Base-by-base conservation (phyloP, 2,888 invertebrate genomes). In the Halocaridina rubra region DNA sequence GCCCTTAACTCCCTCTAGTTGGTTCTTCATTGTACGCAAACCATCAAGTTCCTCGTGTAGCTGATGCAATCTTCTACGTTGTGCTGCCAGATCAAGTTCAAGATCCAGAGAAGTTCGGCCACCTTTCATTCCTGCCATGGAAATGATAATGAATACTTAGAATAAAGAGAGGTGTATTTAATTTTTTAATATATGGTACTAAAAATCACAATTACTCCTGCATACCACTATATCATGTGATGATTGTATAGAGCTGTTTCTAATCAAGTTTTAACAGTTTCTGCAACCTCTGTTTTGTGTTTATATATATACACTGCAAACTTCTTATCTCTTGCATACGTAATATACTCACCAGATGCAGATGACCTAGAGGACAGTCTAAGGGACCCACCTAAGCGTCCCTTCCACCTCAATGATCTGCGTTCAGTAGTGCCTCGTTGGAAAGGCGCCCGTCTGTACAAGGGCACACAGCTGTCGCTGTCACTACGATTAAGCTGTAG, bases 401-500 rank as follows among this genome's bases (percentile, higher is more conserved):
- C 88, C 94, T 93, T 90, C 93, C 95, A 96, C 90, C 98, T 93
- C 80, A 98, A 92, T n/a, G 97, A 97, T 85, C 98, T 93, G 89
- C 98, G 93, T 91, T 98, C 97, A 24, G 96, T 93, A 24, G 97
- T 95, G 89, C 96, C 96, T 79, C 98, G 93, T 91, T 97, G 97
- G 92, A 98, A 98, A 69, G 97, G 96, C 88, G 88, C 88, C 81
- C 93, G 93, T 90, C 94, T 92, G 91, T 96, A 96, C 89, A 97
- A 93, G 61, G 97, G 97, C 96, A 98, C 98, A 61, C 97, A 97
- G 89, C 97, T 98, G 91, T 98, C 98, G 86, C 98, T 98, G 91
- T 98, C 98, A 90, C 98, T 98, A 89, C 98, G 94, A 91, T 98
- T 98, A 89, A 98, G 91, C 93, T 96, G 93, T 4, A 90, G 90